Percentiles rank a stretch among this genome's conserved stretches.
phyloP scores from a whole-genome alignment of 2,797 vertebrate species.

The Siniperca obscura region DNA sequence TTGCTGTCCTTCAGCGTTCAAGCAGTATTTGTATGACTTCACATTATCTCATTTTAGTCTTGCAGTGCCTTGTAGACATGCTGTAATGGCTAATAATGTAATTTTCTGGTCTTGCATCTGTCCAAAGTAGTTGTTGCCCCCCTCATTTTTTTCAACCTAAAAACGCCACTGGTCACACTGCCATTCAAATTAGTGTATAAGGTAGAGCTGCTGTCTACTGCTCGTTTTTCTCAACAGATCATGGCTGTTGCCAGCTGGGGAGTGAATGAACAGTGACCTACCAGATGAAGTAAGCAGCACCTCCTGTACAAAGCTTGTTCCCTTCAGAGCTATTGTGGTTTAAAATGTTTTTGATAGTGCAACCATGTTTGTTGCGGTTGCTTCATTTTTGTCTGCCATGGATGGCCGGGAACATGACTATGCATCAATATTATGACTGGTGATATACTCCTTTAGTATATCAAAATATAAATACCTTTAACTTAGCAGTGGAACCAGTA shows the following conservation, averaged over 20 bases:
- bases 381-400: neutral
- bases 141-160: neutral
- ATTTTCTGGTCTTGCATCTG: neutral
- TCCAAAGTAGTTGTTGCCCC: neutral
- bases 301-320: neutral
- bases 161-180: neutral
- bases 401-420: neutral
- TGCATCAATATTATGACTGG: neutral
- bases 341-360: conserved; percentile 3
- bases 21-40: neutral
- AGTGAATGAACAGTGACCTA: conserved; percentile 12
- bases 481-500: conserved; percentile 13
- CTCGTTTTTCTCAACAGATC: conserved; percentile 20
- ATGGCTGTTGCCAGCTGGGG: neutral
- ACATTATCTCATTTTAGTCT: neutral
- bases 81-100: neutral
- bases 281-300: conserved; percentile 27
- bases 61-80: neutral
- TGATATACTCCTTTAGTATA: conserved; percentile 14
- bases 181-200: neutral
- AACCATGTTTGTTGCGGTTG: conserved; percentile 11
- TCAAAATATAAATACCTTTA: conserved; percentile 21
- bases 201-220: neutral
- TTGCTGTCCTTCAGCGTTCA: neutral
- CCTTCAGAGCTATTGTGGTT: conserved; percentile 1